Base-by-base conservation (phyloP, 1,140 invertebrate genomes). In the Cephus cinctus region DNA sequence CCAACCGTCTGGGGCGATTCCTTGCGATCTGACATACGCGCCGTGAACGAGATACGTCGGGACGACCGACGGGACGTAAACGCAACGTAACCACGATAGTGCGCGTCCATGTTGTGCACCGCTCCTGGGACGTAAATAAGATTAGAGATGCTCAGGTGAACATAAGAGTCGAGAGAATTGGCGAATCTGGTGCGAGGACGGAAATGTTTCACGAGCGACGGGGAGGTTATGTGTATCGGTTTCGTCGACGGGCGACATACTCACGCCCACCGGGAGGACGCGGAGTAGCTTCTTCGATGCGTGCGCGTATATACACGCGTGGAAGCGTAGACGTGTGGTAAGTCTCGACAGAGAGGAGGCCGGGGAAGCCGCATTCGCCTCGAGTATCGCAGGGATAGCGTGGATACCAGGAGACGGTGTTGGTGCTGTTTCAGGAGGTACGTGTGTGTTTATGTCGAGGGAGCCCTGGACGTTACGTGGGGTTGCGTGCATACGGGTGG, bases 1-100 rank as follows among this genome's bases (percentile, higher is more conserved):
- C 47, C 34, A 18, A 15, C 12, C 22, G n/a, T 44, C 47, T 27
- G 32, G 38, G 18, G n/a, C n/a, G n/a, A n/a, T n/a, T 30, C 27
- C 9, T 30, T 12, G 27, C 27, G 27, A 12, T 30, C 9, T 12
- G 11, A 30, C 27, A 30, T 30, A 30, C 14, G 3, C 14, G 27
- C 11, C 27, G 27, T 30, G 12, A 30, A 11, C 14, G 12, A 9
- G 27, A 30, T 30, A 30, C 11, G 12, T 12, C 14, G 27, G 12
- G 12, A 30, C 14, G 12, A 30, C 27, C 11, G 11, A 9, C 14
- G 11, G 27, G 12, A 11, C 27, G 11, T 30, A 30, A 30, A 30
- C 11, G 27, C 27, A 9, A 12, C 27, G 27, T 30, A 9, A 12
- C 14, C 11, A 30, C 27, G 12, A 12, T 30, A 12, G n/a, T n/a